Evolutionary conservation across 2,797 vertebrate genomes (phyloP).

Genomic region (Poecilia picta): DNA sequence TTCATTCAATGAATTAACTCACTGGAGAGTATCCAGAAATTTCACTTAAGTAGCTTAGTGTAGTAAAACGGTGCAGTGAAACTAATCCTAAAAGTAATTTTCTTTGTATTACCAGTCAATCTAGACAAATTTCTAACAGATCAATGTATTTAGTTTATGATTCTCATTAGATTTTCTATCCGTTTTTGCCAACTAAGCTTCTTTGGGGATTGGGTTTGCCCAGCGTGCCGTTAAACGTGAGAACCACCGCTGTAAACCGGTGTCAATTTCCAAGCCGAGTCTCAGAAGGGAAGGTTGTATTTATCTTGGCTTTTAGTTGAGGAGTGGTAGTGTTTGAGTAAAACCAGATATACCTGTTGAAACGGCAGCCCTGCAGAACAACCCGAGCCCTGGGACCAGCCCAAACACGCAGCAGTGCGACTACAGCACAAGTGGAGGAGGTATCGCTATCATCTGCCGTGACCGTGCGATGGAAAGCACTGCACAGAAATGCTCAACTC

Average conservation of each 20-base stretch:
- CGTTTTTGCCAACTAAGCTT: background rate
- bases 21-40: too few species aligned
- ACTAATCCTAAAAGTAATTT: too few species aligned
- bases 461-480: background rate
- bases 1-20: too few species aligned
- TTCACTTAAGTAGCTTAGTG: too few species aligned
- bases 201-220: background rate
- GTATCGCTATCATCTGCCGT: background rate
- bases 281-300: background rate
- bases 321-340: conserved; percentile 23
- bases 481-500: background rate
- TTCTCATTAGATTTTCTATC: background rate
- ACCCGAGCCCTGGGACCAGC: conserved; percentile 31
- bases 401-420: conserved; percentile 40
- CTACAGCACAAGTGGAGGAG: background rate
- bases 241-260: background rate
- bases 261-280: background rate
- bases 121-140: background rate
- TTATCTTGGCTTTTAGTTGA: conserved; percentile 29
- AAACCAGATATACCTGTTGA: conserved; percentile 58
- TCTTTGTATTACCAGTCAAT: background rate
- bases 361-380: conserved; percentile 18
- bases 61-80: too few species aligned
- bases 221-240: background rate
- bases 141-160: background rate